A percentile compares a stretch with the other conserved stretches of the same genome.
Evolutionary conservation across 2,888 invertebrate genomes (phyloP).

Genomic region (Dasysyrphus tricinctus): DNA sequence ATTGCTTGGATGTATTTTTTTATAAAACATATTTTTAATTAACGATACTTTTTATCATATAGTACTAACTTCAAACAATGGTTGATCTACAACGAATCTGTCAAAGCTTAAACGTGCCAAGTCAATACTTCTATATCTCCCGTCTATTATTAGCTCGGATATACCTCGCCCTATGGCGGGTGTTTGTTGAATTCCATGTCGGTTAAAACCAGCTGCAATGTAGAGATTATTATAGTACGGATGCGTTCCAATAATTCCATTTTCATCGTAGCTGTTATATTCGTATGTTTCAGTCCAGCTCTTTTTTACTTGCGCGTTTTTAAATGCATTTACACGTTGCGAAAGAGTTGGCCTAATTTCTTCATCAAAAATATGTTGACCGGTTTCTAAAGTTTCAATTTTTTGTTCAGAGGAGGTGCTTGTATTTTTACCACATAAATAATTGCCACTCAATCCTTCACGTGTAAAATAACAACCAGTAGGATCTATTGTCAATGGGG

Average conservation of each 20-base stretch:
- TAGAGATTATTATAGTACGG: slow-evolving; percentile 92
- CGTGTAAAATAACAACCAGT: slow-evolving; percentile 90
- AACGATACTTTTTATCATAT: slow-evolving; percentile 78
- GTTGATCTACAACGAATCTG: slow-evolving; percentile 87
- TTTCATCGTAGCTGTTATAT: slow-evolving; percentile 95
- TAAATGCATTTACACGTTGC: slow-evolving; percentile 91
- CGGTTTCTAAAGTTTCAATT: slow-evolving; percentile 87
- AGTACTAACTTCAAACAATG: slow-evolving; percentile 86
- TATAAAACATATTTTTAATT: not conserved
- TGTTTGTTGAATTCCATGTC: slow-evolving; percentile 95
- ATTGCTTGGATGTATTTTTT: not conserved
- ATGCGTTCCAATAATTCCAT: slow-evolving; percentile 95
- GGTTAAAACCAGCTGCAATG: slow-evolving; percentile 96
- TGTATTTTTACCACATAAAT: slow-evolving; percentile 91
- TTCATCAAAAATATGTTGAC: slow-evolving; percentile 88
- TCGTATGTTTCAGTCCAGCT: slow-evolving; percentile 95
- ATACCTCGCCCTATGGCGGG: slow-evolving; percentile 95
- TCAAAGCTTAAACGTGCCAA: slow-evolving; percentile 91
- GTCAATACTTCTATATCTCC: slow-evolving; percentile 90
- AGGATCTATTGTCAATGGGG: slow-evolving; percentile 93
- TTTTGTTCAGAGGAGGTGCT: slow-evolving; percentile 87
- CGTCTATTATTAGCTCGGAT: slow-evolving; percentile 92
- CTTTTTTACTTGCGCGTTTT: slow-evolving; percentile 89
- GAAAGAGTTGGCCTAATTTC: slow-evolving; percentile 90
- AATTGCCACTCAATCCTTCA: slow-evolving; percentile 92